Conservation (phyloP, 2,888 invertebrate species). For the Oscheius onirici region DNA sequence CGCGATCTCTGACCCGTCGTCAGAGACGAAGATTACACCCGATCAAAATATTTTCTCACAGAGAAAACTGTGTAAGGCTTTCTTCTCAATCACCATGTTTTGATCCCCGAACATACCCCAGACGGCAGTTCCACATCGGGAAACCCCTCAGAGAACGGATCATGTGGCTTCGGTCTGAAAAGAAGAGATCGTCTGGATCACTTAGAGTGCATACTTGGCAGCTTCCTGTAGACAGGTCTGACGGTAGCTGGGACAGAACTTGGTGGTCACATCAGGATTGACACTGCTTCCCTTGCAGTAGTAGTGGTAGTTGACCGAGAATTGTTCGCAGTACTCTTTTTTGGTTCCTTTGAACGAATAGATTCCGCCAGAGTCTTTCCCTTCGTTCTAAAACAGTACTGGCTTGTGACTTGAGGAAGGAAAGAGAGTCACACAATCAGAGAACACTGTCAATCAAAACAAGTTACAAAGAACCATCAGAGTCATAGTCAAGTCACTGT, state of each 20-base stretch:
- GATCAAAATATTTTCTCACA: too few species aligned
- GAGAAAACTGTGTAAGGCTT: too few species aligned
- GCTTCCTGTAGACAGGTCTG: slow-evolving; percentile 9
- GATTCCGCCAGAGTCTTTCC: slow-evolving; percentile 21
- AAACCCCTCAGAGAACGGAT: slow-evolving; percentile 31
- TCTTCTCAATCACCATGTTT: too few species aligned
- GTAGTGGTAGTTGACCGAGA: slow-evolving; percentile 53
- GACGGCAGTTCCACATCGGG: slow-evolving; percentile 46
- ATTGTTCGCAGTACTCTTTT: slow-evolving; percentile 53
- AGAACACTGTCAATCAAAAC: too few species aligned
- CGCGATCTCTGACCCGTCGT: too few species aligned
- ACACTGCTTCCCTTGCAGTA: slow-evolving; percentile 46
- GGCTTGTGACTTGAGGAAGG: not conserved
- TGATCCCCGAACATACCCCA: not conserved
- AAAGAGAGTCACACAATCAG: too few species aligned
- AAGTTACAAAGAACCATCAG: too few species aligned
- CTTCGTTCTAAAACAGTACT: not conserved
- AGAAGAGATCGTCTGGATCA: not conserved
- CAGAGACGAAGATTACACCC: too few species aligned
- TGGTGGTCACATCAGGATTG: slow-evolving; percentile 44
- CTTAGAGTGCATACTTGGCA: not conserved
- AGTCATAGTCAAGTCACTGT: too few species aligned
- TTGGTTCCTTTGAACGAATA: slow-evolving; percentile 48
- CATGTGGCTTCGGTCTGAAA: slow-evolving; percentile 17
- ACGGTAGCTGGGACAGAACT: slow-evolving; percentile 53